Base-by-base conservation (phyloP, 2,797 vertebrate genomes). In the Telmatherina bonti region DNA sequence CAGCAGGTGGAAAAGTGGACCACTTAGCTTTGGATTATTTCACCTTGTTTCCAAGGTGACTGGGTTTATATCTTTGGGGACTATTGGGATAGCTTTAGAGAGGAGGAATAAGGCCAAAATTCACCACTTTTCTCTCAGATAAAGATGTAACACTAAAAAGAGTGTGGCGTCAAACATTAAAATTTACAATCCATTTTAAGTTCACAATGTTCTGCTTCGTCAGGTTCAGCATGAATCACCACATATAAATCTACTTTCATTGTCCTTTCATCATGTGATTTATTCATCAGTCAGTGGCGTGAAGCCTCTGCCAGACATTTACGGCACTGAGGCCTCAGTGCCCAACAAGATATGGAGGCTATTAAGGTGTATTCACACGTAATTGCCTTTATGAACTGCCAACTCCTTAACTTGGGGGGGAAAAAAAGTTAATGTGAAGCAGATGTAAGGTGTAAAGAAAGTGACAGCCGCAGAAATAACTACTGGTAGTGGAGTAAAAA, bases 31-130 rank as follows among this genome's bases (percentile, higher is more conserved):
- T 73, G 74, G 31, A 51, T 85, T 72, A 45, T 70, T 78, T 72
- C 72, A 53, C 59, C 74, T 70, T 52, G 80, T 91, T 87, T 81
- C 88, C 84, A 85, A 59, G 81, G 86, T 58, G 65, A 86, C 78
- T 2, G 27, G 49, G 11, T 83, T 81, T 71, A 67, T 62, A 71
- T 74, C 76, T 76, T 69, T 33, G 31, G 62, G 52, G 52, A 60
- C 53, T 5, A 35, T 62, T 74, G 68, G 61, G 63, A 49, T 41
- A 2, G 18, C 0, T 0, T 62, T 65, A 11, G 15, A 67, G 55
- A 85, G 76, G 83, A 43, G 56, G 88, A 87, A 63, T 35, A 22
- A 82, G 87, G 88, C 85, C 72, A 79, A 66, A 79, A 73, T 10
- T 20, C 65, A 55, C 53, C 79, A 63, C 51, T 62, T 74, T 41